Evolutionary conservation across 1,140 invertebrate genomes (phyloP), one percentile per base, ranked within the genome.

Genomic region (Antheraea pernyi): DNA sequence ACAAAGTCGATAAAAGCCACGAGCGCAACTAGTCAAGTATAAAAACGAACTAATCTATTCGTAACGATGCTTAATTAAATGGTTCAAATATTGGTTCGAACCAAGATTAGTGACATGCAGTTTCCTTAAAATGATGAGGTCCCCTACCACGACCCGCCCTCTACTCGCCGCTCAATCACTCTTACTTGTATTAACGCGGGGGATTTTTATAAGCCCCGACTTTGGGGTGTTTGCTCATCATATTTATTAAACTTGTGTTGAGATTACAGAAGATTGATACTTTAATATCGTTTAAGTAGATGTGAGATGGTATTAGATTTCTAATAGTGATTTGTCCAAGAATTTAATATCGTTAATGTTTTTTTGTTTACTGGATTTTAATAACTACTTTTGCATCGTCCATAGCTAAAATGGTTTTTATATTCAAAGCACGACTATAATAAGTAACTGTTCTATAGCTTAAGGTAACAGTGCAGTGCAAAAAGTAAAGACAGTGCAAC

Each of bases 111-210:
- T 53, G 46, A 53, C 46, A n/a, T 53, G 46, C 46, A 53, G 60
- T 61, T 61, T 61, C 19, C 60, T 61, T 61, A 22, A 61, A 61
- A 36, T 61, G 60, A 61, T 22, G 59, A 60, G 59, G 59, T 22
- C 16, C 22, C 19, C 60, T 61, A 30, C 60, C 60, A 11, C 9
- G 60, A 22, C 60, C 60, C 19, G 19, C 60, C 16, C 60, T 30
- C 6, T 16, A 22, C 30, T 36, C 60, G 13, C 19, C 60, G 30
- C 19, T 61, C 60, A 61, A 61, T 61, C 60, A 61, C 60, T 61
- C n/a, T 61, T 36, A 61, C 19, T 61, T 61, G 30, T 61, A 61
- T 61, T 61, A 61, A 61, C 8, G 60, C n/a, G 10, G 19, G 60
- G 19, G 60, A 61, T 61, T 61, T 61, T 61, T 61, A 61, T 61